Conservation (phyloP, 64 coral and sea anemone genomes). For the Montipora cactus region DNA sequence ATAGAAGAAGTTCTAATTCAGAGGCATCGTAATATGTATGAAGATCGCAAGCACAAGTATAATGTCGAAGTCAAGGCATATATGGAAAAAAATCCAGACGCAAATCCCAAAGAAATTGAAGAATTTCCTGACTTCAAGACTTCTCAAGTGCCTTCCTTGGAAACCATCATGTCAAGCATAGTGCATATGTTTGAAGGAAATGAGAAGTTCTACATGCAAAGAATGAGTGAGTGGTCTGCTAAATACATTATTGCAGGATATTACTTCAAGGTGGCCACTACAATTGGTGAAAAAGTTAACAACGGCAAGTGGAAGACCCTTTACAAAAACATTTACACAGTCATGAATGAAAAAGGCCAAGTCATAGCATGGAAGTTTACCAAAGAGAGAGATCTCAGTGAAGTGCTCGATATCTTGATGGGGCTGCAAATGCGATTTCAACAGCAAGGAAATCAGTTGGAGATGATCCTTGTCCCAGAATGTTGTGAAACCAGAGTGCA, state of each 20-base stretch:
- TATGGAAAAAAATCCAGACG: constrained; percentile 26
- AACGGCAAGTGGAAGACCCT: constrained; percentile 51
- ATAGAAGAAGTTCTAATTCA: constrained; percentile 59
- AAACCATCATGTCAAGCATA: constrained; percentile 60
- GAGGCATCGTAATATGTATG: constrained; percentile 49
- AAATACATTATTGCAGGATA: constrained; percentile 55
- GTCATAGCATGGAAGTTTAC: constrained; percentile 74
- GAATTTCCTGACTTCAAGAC: constrained; percentile 71
- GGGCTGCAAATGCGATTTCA: constrained; percentile 57
- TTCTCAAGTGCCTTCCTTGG: constrained; percentile 61
- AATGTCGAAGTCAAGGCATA: constrained; percentile 39
- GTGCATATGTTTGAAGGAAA: constrained; percentile 60
- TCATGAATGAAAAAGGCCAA: constrained; percentile 79
- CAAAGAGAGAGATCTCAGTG: constrained; percentile 29
- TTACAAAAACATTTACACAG: constrained; percentile 54
- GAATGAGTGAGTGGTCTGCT: constrained; percentile 74
- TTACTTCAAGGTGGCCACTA: constrained; percentile 60
- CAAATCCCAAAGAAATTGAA: neutral
- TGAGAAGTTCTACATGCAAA: constrained; percentile 52
- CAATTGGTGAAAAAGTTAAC: constrained; percentile 34
- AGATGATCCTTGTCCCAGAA: constrained; percentile 71
- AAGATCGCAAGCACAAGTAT: constrained; percentile 57
- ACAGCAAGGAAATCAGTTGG: constrained; percentile 25
- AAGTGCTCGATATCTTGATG: constrained; percentile 25
- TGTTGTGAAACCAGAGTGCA: constrained; percentile 46